Evolutionary conservation across 2,888 invertebrate species (phyloP).

Genomic region (Gymnocheta viridis): DNA sequence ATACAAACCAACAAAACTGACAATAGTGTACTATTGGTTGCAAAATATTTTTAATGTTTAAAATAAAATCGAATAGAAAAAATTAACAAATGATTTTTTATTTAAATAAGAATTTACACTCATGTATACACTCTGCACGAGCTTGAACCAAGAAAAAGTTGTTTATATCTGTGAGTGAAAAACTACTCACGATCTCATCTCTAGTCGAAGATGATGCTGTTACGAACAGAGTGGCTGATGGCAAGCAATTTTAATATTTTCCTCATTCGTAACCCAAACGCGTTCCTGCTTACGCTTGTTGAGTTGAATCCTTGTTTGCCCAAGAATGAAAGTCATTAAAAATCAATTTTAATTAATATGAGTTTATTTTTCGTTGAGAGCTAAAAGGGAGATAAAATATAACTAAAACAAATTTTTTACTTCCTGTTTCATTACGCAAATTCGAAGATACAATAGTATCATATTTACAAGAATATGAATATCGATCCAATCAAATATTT

Average conservation of each 20-base stretch:
- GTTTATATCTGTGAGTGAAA: not conserved
- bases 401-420: not conserved
- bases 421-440: not conserved
- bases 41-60: no score
- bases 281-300: conserved; percentile 32
- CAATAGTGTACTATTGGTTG: no score
- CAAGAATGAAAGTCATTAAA: conserved; percentile 65
- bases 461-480: not conserved
- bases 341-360: conserved; percentile 68
- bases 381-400: conserved; percentile 10
- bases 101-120: no score
- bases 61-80: no score
- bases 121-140: no score
- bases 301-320: conserved; percentile 40
- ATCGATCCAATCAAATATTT: not conserved
- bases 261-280: not conserved
- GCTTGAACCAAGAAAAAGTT: no score
- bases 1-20: no score
- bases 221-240: not conserved
- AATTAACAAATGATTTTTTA: no score
- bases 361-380: conserved; percentile 28
- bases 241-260: not conserved
- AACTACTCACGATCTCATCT: not conserved
- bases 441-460: not conserved
- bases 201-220: conserved; percentile 1